Base-by-base conservation (phyloP, 2,797 vertebrate genomes). In the Columba guinea region DNA sequence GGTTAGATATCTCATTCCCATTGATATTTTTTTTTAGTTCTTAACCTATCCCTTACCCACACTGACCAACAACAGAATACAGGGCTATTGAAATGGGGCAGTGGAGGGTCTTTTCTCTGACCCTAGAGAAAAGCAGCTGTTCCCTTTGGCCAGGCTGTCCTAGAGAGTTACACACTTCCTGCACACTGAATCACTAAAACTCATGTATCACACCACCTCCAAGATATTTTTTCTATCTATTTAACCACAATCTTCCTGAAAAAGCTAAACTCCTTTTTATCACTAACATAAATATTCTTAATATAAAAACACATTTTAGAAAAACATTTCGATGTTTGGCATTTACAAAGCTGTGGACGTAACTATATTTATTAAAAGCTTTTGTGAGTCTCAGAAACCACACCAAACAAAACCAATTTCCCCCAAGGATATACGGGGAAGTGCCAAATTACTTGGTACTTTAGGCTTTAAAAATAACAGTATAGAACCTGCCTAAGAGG, bases 401-500 rank as follows among this genome's bases (percentile, higher is more conserved):
- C 73, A 84, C 71, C 55, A 44, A 87, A 82, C 35, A 91, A 69
- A 78, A 70, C 56, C 63, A 20, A 55, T 67, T 90, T 90, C 13
- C 77, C 86, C 71, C 86, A 94, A 65, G 90, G 84, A 93, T 95
- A 89, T 58, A 84, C 73, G 78, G 94, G 69, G 83, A 96, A 93
- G 93, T 94, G 94, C 71, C 65, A 93, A 68, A 94, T 85, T 94
- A 95, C 94, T 96, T 95, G 89, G 87, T 85, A 92, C 75, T 88
- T 76, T 63, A 60, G 92, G 85, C 83, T 96, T 97, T 83, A 88
- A 95, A 96, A 95, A 90, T 93, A 95, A 95, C 95, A 95, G 84
- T 69, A 96, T 27, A 90, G 82, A 89, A 91, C 81, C 82, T 91
- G 95, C 86, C 92, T 95, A 96, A 97, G 94, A 97, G 97, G 87